Evolutionary conservation across 2,113 vertebrate genomes (phyloP).

Genomic region (Pteronura brasiliensis): DNA sequence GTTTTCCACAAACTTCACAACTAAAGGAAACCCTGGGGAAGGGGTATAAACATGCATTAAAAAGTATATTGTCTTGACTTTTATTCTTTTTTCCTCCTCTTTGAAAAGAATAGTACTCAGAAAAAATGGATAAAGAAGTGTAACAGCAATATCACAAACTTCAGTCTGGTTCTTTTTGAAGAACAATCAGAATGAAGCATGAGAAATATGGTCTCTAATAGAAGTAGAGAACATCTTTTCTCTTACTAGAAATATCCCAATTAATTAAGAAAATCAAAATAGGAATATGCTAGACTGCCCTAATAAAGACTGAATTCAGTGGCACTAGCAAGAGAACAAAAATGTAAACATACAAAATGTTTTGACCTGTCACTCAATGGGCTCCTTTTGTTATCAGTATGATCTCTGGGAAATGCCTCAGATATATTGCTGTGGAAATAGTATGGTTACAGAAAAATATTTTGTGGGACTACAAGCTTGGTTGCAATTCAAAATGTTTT

Average conservation of each 20-base stretch:
- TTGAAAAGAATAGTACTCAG: conserved; percentile 23
- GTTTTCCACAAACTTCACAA: conserved; percentile 50
- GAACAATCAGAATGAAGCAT: not conserved
- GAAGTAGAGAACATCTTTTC: not conserved
- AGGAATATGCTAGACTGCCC: not conserved
- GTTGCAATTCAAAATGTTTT: conserved; percentile 28
- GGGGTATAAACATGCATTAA: not conserved
- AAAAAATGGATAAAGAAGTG: conserved; percentile 12
- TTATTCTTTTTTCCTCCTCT: not conserved
- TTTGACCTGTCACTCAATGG: conserved; percentile 1
- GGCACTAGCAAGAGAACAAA: conserved; percentile 16
- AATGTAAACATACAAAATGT: conserved; percentile 30
- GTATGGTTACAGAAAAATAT: conserved; percentile 28
- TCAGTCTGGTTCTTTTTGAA: conserved; percentile 28
- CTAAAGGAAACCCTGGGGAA: not conserved
- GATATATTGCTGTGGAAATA: conserved; percentile 18
- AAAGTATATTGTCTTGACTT: not conserved
- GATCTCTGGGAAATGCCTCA: conserved; percentile 31
- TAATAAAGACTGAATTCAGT: conserved; percentile 23
- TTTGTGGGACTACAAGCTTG: conserved; percentile 42
- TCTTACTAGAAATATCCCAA: not conserved
- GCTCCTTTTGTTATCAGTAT: conserved; percentile 27
- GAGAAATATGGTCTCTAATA: not conserved
- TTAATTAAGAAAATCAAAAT: conserved; percentile 44
- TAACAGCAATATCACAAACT: conserved; percentile 15